These are phyloP conservation scores for Sciurus niger DNA, from an alignment of 2,113 vertebrate species.

Conservation along the genomic window DNA sequence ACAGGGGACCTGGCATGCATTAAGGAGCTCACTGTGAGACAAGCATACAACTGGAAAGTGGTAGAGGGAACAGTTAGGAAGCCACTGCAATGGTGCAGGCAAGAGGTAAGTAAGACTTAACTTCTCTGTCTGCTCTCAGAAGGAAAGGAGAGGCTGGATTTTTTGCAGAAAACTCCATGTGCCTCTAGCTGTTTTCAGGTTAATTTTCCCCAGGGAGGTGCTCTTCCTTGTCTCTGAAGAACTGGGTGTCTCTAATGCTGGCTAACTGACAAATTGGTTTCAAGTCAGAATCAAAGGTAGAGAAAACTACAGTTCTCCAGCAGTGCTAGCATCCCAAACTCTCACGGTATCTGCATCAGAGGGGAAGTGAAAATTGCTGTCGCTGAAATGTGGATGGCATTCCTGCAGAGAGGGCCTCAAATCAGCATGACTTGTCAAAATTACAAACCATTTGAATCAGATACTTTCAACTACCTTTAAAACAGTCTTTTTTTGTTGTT, in stretches of 20 bases:
- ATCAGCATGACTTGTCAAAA: background rate
- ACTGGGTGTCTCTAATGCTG: background rate
- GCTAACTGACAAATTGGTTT: background rate
- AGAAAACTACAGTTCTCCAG: conserved; percentile 43
- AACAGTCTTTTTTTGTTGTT: background rate
- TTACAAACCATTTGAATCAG: background rate
- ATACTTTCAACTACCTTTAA: background rate
- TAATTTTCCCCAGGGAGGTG: background rate
- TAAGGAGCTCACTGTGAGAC: too few species aligned
- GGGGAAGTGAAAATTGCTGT: conserved; percentile 30
- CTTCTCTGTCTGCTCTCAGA: background rate
- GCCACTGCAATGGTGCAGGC: background rate
- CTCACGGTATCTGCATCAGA: background rate
- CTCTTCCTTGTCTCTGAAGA: background rate
- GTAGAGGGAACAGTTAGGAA: background rate
- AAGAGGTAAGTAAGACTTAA: background rate
- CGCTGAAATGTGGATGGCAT: background rate
- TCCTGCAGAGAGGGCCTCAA: background rate
- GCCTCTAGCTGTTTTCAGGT: background rate
- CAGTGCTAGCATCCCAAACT: background rate
- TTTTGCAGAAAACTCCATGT: background rate
- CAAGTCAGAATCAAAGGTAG: background rate
- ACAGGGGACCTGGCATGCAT: too few species aligned
- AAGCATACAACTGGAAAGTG: too few species aligned
- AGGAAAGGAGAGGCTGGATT: background rate